phyloP scores from a whole-genome alignment of 1,140 invertebrate genomes.

The Tigriopus japonicus region DNA sequence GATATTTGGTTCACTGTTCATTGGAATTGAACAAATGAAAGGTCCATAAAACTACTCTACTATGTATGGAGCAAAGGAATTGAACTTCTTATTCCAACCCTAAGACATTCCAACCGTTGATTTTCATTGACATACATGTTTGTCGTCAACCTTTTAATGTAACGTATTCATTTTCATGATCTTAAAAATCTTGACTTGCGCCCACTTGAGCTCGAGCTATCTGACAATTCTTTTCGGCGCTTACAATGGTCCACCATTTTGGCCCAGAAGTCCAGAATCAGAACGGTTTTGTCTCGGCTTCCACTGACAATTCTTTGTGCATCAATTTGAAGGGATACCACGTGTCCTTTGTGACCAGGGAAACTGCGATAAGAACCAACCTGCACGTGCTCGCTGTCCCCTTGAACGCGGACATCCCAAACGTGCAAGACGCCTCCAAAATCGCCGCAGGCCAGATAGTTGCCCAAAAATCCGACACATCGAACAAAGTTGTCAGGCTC shows the following conservation, averaged over 20 bases:
- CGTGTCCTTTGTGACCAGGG: conserved; percentile 4
- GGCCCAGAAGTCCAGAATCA: conserved; percentile 7
- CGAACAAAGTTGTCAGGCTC: not conserved
- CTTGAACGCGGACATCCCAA: not conserved
- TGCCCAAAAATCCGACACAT: not conserved
- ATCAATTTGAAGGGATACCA: not conserved
- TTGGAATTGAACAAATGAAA: too few relatives aligned
- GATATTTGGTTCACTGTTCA: too few relatives aligned
- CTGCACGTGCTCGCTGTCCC: not conserved
- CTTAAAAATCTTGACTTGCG: too few relatives aligned
- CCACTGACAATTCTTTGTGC: not conserved
- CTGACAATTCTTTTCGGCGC: too few relatives aligned
- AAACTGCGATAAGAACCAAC: not conserved
- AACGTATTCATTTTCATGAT: too few relatives aligned
- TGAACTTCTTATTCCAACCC: too few relatives aligned
- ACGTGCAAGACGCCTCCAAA: not conserved
- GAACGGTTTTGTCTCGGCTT: conserved; percentile 9
- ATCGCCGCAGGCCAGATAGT: not conserved
- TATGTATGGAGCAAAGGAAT: too few relatives aligned
- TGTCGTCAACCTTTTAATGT: too few relatives aligned
- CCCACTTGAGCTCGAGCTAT: too few relatives aligned
- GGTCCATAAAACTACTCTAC: too few relatives aligned
- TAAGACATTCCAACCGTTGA: too few relatives aligned
- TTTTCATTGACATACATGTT: too few relatives aligned
- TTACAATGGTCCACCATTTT: not conserved